These are phyloP conservation scores for Rhodeus uyekii DNA, from an alignment of 2,797 vertebrate species.

Conservation along the genomic window DNA sequence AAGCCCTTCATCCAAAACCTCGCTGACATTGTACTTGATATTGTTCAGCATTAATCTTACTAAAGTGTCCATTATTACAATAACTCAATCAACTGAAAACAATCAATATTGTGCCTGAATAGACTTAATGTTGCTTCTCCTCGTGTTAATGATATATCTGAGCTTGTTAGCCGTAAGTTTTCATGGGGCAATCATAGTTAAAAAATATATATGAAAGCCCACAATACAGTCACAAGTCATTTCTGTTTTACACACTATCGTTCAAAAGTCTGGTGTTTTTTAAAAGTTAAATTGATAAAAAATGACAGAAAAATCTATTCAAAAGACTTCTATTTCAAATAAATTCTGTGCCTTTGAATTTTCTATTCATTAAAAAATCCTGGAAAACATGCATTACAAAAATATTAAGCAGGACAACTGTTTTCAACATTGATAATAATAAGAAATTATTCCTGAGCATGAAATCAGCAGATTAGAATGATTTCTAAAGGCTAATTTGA, in stretches of 20 bases:
- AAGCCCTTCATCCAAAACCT: not conserved
- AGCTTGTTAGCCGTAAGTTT: not conserved
- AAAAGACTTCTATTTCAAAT: not conserved
- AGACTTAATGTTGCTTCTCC: not conserved
- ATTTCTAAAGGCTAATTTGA: not conserved
- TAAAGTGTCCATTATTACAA: not conserved
- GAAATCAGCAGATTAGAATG: not conserved
- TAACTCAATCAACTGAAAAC: not conserved
- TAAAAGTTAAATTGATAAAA: not conserved
- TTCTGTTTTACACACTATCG: not conserved
- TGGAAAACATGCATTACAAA: not conserved
- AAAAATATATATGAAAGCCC: not conserved
- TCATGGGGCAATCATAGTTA: not conserved
- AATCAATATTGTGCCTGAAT: not conserved
- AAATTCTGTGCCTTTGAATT: not conserved
- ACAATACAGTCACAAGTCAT: not conserved
- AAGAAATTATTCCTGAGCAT: not conserved
- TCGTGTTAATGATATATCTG: not conserved
- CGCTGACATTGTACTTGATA: not conserved
- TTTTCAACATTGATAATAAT: not conserved
- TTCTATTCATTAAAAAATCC: not conserved
- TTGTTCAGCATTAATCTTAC: not conserved
- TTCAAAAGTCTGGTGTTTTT: not conserved
- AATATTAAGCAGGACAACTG: not conserved
- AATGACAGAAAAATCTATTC: not conserved